Conservation (phyloP, 1,140 invertebrate genomes). For the Drosophila pandora region DNA sequence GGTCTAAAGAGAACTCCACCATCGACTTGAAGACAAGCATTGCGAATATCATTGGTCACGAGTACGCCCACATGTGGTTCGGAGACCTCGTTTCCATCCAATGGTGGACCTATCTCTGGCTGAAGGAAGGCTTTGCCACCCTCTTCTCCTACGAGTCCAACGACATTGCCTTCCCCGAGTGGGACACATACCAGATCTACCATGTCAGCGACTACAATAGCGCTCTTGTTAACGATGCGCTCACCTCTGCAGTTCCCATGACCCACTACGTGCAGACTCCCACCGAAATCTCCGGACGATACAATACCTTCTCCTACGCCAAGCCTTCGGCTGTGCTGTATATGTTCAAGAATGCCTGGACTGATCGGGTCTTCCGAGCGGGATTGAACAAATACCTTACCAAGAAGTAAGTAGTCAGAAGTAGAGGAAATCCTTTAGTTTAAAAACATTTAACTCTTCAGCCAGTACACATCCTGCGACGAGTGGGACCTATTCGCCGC, state of each 20-base stretch:
- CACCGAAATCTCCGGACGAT: slow-evolving; percentile 87
- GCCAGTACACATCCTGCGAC: slow-evolving; percentile 84
- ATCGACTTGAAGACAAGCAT: slow-evolving; percentile 84
- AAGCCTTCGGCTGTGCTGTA: slow-evolving; percentile 89
- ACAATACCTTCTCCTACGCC: slow-evolving; percentile 89
- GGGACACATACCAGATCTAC: slow-evolving; percentile 86
- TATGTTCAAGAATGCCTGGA: slow-evolving; percentile 96
- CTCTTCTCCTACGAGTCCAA: slow-evolving; percentile 84
- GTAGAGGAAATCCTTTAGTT: not conserved
- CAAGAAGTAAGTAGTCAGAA: slow-evolving; percentile 84
- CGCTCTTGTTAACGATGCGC: slow-evolving; percentile 59
- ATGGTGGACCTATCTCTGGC: slow-evolving; percentile 86
- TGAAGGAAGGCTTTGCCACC: slow-evolving; percentile 85
- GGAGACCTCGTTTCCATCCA: slow-evolving; percentile 87
- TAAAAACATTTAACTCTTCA: slow-evolving; percentile 15
- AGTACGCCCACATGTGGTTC: slow-evolving; percentile 89
- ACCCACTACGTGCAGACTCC: slow-evolving; percentile 87
- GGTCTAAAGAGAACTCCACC: slow-evolving; percentile 59
- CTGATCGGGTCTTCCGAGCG: slow-evolving; percentile 91
- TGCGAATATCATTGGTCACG: slow-evolving; percentile 86
- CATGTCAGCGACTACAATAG: slow-evolving; percentile 85
- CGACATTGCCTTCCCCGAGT: slow-evolving; percentile 81
- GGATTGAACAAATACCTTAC: slow-evolving; percentile 91
- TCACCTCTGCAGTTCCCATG: slow-evolving; percentile 86
- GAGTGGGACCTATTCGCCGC: slow-evolving; percentile 75